Conservation (phyloP, 2,888 invertebrate genomes). For the Lingula anatina region DNA sequence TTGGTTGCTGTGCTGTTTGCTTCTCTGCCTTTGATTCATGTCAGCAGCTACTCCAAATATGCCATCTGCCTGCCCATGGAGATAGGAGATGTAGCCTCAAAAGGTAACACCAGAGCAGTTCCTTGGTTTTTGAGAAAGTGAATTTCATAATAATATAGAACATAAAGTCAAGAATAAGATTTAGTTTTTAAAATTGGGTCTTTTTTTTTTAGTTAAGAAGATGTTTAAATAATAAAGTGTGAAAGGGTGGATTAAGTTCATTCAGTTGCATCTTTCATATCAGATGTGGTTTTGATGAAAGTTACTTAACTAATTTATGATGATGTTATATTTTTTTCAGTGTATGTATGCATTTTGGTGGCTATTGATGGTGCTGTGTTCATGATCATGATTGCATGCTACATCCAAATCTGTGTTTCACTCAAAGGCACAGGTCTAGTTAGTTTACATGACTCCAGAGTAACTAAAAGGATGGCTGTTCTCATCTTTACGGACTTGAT, state of each 20-base stretch:
- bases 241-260: not conserved
- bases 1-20: slow-evolving; percentile 82
- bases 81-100: slow-evolving; percentile 70
- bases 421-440: slow-evolving; percentile 91
- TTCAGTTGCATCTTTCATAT: not conserved
- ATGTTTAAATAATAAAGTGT: not conserved
- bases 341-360: slow-evolving; percentile 47
- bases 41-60: slow-evolving; percentile 93
- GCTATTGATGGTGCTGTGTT: slow-evolving; percentile 65
- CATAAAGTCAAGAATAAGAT: not conserved
- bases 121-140: too few species aligned
- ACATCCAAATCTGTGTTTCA: slow-evolving; percentile 95
- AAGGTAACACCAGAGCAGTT: slow-evolving; percentile 52
- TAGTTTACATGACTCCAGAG: slow-evolving; percentile 94
- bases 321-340: slow-evolving; percentile 18
- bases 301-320: too few species aligned
- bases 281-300: too few species aligned
- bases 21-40: slow-evolving; percentile 78
- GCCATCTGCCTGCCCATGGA: slow-evolving; percentile 96
- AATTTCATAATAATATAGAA: too few species aligned
- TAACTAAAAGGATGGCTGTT: slow-evolving; percentile 93
- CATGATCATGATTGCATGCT: slow-evolving; percentile 89
- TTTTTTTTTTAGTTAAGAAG: not conserved
- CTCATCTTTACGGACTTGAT: slow-evolving; percentile 95
- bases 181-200: not conserved